phyloP scores from a whole-genome alignment of 2,797 vertebrate species.

The Taenioides sp. region DNA sequence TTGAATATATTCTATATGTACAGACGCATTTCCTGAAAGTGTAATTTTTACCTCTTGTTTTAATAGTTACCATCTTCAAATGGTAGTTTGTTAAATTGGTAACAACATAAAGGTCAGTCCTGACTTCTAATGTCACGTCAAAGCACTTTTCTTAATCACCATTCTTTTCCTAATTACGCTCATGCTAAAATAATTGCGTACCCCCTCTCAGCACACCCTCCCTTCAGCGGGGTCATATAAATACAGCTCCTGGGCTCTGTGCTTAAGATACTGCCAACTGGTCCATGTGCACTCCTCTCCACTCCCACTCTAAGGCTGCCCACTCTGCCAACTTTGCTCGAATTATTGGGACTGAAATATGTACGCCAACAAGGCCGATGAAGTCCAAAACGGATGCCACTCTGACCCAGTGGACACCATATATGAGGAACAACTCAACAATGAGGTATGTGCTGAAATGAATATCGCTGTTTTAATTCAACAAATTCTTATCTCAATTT shows the following conservation, averaged over 20 bases:
- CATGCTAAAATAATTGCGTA: conserved; percentile 19
- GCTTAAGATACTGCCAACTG: neutral
- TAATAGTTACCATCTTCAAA: neutral
- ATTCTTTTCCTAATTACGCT: conserved; percentile 26
- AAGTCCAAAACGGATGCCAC: neutral
- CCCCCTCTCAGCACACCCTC: conserved; percentile 8
- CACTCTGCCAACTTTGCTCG: neutral
- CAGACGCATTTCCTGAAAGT: neutral
- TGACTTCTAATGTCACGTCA: conserved; percentile 17
- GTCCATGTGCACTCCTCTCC: neutral
- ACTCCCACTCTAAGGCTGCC: neutral
- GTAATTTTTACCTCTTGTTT: too few relatives aligned
- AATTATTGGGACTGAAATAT: conserved; percentile 6
- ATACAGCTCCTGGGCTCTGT: conserved; percentile 21
- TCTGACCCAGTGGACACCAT: conserved; percentile 7
- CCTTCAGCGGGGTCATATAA: conserved; percentile 40
- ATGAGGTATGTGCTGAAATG: conserved; percentile 23
- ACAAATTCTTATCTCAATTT: neutral
- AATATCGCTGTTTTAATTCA: neutral
- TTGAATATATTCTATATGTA: neutral
- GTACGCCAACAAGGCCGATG: conserved; percentile 18
- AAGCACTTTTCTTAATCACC: conserved; percentile 22
- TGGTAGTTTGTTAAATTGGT: neutral
- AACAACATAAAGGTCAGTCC: neutral
- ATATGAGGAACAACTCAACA: conserved; percentile 32